Percentiles rank a stretch among this genome's conserved stretches.
Evolutionary conservation across 2,113 vertebrate genomes (phyloP).

Genomic region (Abramis brama): DNA sequence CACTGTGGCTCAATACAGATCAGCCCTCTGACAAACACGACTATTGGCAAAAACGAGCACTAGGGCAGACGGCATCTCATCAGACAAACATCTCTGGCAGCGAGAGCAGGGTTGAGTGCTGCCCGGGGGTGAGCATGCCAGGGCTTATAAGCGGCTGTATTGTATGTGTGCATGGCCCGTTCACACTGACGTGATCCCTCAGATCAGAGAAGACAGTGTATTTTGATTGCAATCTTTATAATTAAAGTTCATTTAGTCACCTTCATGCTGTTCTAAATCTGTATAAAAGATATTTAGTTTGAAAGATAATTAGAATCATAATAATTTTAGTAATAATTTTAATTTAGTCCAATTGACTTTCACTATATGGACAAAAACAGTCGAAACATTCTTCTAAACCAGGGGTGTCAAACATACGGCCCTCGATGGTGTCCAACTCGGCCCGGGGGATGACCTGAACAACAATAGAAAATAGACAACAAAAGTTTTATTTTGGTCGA

Average conservation of each 20-base stretch:
- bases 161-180: not conserved
- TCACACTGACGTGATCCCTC: not conserved
- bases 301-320: not conserved
- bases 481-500: too few relatives aligned
- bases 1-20: constrained; percentile 53
- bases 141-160: constrained; percentile 1
- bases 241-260: not conserved
- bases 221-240: not conserved
- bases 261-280: not conserved
- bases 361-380: not conserved
- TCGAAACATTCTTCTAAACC: not conserved
- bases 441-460: too few relatives aligned
- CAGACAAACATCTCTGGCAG: constrained; percentile 10
- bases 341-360: not conserved
- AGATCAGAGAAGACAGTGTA: not conserved
- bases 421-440: too few relatives aligned
- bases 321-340: too few relatives aligned
- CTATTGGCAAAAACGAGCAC: constrained; percentile 46
- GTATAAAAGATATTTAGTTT: not conserved
- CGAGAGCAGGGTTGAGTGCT: not conserved
- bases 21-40: constrained; percentile 48
- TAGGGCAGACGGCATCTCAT: constrained; percentile 23
- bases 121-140: not conserved
- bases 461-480: too few relatives aligned
- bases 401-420: too few relatives aligned